phyloP scores from a whole-genome alignment of 2,888 invertebrate species.

The Polydesmus complanatus region DNA sequence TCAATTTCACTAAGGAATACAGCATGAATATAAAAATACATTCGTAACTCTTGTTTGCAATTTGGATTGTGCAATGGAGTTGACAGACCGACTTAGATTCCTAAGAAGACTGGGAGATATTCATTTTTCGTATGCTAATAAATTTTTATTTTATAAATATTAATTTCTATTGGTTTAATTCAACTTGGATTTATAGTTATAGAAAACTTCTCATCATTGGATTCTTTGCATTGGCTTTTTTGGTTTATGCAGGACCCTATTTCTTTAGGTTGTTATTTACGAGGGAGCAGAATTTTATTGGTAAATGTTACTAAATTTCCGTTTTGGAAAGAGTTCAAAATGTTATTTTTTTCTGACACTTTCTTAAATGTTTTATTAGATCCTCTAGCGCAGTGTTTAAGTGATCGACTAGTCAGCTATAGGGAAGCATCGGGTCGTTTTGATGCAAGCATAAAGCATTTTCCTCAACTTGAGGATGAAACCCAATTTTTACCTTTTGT shows the following conservation, averaged over 20 bases:
- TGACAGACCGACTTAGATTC: too few relatives aligned
- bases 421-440: conserved; percentile 28
- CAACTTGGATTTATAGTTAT: conserved; percentile 10
- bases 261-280: conserved; percentile 5
- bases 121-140: too few relatives aligned
- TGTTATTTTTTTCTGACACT: background rate
- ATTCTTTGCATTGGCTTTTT: conserved; percentile 7
- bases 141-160: too few relatives aligned
- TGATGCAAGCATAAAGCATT: conserved; percentile 47
- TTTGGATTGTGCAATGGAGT: too few relatives aligned
- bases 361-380: conserved; percentile 1
- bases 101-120: too few relatives aligned
- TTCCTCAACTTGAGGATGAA: conserved; percentile 40
- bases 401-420: conserved; percentile 47
- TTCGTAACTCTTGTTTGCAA: too few relatives aligned
- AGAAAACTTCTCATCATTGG: conserved; percentile 5
- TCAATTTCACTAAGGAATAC: too few relatives aligned
- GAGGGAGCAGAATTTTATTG: background rate
- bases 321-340: background rate
- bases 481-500: conserved; percentile 46
- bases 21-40: too few relatives aligned
- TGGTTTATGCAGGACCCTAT: conserved; percentile 12
- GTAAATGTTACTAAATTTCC: background rate
- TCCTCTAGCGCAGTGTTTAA: conserved; percentile 33
- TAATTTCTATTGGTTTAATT: too few relatives aligned